Percentiles rank a stretch among this genome's conserved stretches.
Evolutionary conservation across 92 coral and sea anemone genomes (phyloP).

Genomic region (Parazoanthus darwini): DNA sequence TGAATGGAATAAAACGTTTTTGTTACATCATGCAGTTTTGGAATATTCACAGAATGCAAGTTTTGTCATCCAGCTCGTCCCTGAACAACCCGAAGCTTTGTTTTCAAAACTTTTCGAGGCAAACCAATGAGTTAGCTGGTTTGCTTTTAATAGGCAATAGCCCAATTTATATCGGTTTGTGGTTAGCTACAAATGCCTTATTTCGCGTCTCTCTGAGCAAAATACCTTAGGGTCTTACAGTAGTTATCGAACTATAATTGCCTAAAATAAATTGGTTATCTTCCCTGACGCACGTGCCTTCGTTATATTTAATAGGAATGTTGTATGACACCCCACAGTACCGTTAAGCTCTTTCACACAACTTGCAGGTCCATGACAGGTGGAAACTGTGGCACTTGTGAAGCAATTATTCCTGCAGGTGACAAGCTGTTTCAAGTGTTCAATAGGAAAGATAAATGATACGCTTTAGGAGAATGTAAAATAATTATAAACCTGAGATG

Average conservation of each 20-base stretch:
- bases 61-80: background rate
- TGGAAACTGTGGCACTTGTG: background rate
- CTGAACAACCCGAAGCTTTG: background rate
- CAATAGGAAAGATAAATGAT: background rate
- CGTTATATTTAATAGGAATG: background rate
- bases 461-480: background rate
- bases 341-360: background rate
- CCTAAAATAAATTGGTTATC: too few species aligned
- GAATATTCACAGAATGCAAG: background rate
- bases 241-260: background rate
- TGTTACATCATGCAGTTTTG: background rate
- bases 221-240: background rate
- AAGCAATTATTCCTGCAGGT: conserved; percentile 12
- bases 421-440: background rate
- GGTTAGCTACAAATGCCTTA: background rate
- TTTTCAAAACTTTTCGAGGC: conserved; percentile 6
- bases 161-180: conserved; percentile 17
- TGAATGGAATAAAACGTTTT: background rate
- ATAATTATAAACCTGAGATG: background rate
- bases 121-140: background rate
- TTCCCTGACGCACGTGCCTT: too few species aligned
- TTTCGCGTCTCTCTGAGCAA: background rate
- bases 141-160: conserved; percentile 6
- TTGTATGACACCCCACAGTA: background rate
- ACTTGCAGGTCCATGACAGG: background rate